These are phyloP conservation scores for Portunus trituberculatus DNA, from an alignment of 1,140 invertebrate genomes.

Conservation along the genomic window DNA sequence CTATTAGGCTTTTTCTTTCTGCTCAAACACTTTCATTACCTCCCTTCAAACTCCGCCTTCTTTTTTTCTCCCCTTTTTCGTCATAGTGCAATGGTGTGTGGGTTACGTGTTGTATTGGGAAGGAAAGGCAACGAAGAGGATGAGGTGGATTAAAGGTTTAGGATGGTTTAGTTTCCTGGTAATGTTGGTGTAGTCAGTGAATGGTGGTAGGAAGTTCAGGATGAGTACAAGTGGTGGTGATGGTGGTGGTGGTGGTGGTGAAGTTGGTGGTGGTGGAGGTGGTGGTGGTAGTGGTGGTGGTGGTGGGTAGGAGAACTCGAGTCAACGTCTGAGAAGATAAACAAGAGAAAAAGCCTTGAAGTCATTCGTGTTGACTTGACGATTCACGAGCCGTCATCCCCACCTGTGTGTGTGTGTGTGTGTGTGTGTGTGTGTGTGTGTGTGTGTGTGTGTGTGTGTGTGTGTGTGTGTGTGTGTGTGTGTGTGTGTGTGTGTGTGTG, in stretches of 20 bases:
- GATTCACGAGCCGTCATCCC: neutral
- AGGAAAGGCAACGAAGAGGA: too few species aligned
- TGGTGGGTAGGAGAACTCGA: neutral
- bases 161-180: too few species aligned
- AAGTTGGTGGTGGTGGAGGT: neutral
- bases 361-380: neutral
- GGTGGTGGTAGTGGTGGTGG: neutral
- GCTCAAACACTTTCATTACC: neutral
- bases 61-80: neutral
- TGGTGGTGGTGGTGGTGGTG: neutral
- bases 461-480: slow-evolving; percentile 11
- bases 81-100: too few species aligned
- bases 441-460: slow-evolving; percentile 11
- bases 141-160: too few species aligned
- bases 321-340: neutral
- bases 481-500: neutral
- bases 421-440: slow-evolving; percentile 15
- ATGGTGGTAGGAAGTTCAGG: too few species aligned
- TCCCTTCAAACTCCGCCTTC: neutral
- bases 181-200: too few species aligned
- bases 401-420: slow-evolving; percentile 8
- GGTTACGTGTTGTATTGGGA: too few species aligned
- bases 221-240: too few species aligned
- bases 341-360: slow-evolving; percentile 2
- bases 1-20: neutral